These are phyloP conservation scores for Prochilodus magdalenae DNA, from an alignment of 2,113 vertebrate genomes.

Conservation along the genomic window DNA sequence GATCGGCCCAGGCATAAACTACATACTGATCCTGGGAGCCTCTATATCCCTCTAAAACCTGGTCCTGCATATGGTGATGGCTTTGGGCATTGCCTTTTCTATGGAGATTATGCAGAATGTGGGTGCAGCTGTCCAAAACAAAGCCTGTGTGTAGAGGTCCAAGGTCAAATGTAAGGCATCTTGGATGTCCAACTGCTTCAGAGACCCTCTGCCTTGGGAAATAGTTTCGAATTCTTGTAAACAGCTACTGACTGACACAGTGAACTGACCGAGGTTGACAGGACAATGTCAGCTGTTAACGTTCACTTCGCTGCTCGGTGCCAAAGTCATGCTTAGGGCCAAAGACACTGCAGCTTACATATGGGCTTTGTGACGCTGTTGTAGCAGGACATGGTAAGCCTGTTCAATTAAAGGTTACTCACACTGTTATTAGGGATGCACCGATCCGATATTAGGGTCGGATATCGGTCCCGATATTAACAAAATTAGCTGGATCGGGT, in stretches of 20 bases:
- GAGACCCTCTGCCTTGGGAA: neutral
- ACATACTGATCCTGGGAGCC: no score
- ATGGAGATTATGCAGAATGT: no score
- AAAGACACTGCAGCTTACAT: neutral
- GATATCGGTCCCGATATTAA: no score
- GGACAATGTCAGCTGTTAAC: neutral
- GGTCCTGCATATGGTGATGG: no score
- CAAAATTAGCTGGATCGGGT: no score
- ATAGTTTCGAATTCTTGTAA: neutral
- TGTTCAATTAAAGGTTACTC: no score
- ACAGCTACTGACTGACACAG: neutral
- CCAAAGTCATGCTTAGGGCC: neutral
- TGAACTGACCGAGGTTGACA: neutral
- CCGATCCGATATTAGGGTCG: no score
- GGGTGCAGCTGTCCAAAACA: neutral
- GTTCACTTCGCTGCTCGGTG: neutral
- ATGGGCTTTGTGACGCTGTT: neutral
- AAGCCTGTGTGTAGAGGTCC: neutral
- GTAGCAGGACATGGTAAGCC: no score
- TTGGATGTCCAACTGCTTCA: neutral
- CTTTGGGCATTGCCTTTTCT: no score
- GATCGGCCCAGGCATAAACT: no score
- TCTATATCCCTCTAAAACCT: no score
- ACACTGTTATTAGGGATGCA: no score
- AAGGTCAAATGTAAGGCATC: constrained; percentile 13